Conservation (phyloP, 1,140 invertebrate species). For the Antheraea pernyi region DNA sequence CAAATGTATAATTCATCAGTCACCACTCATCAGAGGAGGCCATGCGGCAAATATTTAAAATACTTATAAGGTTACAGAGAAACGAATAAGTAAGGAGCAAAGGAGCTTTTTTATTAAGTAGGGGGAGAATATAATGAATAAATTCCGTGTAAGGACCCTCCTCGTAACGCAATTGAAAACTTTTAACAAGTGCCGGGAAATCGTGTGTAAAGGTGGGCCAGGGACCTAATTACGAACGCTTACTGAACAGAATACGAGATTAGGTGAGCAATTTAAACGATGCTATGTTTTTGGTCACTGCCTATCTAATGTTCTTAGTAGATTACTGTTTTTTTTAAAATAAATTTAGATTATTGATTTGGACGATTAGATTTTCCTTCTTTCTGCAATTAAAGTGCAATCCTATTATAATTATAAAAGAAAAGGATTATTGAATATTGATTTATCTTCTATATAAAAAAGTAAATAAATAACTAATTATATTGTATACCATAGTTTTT, state of each 20-base stretch:
- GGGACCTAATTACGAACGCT: constrained; percentile 63
- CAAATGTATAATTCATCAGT: constrained; percentile 72
- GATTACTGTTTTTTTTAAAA: too few species aligned
- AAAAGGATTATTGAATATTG: too few species aligned
- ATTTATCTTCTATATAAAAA: too few species aligned
- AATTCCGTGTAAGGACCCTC: constrained; percentile 65
- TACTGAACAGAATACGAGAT: constrained; percentile 64
- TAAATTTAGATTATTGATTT: too few species aligned
- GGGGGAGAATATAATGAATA: constrained; percentile 74
- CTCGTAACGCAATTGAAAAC: constrained; percentile 77
- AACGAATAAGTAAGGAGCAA: constrained; percentile 62
- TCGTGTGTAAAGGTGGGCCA: constrained; percentile 75
- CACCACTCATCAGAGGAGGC: constrained; percentile 60
- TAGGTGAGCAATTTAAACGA: constrained; percentile 66
- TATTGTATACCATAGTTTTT: too few species aligned
- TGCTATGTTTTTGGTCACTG: constrained; percentile 2
- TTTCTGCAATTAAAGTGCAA: too few species aligned
- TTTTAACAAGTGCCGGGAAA: constrained; percentile 77
- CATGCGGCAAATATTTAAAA: constrained; percentile 75
- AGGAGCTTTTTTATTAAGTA: constrained; percentile 70
- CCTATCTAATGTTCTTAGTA: not conserved
- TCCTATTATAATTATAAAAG: too few species aligned
- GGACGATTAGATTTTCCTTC: too few species aligned
- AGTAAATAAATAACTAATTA: too few species aligned
- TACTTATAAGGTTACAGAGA: constrained; percentile 48